Evolutionary conservation across 2,113 vertebrate genomes (phyloP).

Genomic region (Monarcha castaneiventris): DNA sequence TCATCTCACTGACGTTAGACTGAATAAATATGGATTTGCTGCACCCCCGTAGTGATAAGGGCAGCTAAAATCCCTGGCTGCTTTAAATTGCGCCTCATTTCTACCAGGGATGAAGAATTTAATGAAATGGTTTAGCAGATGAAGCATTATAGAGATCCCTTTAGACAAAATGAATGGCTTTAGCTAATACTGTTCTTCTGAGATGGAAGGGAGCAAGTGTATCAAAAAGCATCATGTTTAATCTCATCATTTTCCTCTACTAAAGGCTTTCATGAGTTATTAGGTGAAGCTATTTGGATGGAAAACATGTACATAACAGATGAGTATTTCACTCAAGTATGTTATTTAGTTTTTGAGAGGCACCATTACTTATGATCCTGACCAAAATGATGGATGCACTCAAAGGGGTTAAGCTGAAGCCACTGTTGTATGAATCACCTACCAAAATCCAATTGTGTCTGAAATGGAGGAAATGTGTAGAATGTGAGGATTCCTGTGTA

Average conservation of each 20-base stretch:
- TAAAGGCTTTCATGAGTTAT: conserved; percentile 23
- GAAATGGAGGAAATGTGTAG: conserved; percentile 6
- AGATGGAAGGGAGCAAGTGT: background rate
- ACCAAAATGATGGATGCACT: conserved; percentile 22
- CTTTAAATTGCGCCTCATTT: background rate
- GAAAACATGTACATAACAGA: conserved; percentile 17
- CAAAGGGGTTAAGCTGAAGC: conserved; percentile 56
- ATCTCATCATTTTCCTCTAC: conserved; percentile 1
- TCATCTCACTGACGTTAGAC: background rate
- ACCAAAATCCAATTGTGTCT: background rate
- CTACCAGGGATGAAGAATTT: background rate
- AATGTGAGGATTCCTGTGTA: background rate
- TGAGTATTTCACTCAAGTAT: conserved; percentile 12
- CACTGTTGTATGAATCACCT: background rate
- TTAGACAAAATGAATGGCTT: conserved; percentile 12
- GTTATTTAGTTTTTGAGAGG: conserved; percentile 30
- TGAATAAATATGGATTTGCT: background rate
- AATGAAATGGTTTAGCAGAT: conserved; percentile 17
- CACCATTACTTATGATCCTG: conserved; percentile 19
- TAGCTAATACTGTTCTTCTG: background rate
- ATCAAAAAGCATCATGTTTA: background rate
- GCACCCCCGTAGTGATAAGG: background rate
- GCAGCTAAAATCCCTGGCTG: background rate
- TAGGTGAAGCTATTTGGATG: background rate
- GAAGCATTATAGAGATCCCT: background rate